These are phyloP conservation scores for Nerophis lumbriciformis DNA, from an alignment of 2,113 vertebrate species.

Conservation along the genomic window DNA sequence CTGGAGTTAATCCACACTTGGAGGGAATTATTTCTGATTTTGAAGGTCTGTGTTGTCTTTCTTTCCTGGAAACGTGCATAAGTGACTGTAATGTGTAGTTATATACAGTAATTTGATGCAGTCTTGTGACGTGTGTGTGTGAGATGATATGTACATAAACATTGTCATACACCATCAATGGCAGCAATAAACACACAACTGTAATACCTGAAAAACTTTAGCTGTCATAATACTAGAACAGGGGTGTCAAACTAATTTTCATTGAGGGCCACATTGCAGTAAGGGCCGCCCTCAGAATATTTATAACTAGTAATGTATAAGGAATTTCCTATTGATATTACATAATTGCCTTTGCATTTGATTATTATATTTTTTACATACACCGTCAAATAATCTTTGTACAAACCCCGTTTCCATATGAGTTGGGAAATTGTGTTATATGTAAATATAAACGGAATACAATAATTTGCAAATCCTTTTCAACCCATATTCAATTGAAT, in stretches of 20 bases:
- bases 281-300: too few species aligned
- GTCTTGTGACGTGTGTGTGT: not conserved
- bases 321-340: too few species aligned
- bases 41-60: slow-evolving; percentile 78
- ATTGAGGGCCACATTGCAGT: too few species aligned
- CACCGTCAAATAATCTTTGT: too few species aligned
- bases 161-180: slow-evolving; percentile 14
- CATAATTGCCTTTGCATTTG: too few species aligned
- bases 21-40: slow-evolving; percentile 94
- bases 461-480: too few species aligned
- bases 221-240: slow-evolving; percentile 1
- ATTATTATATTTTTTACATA: too few species aligned
- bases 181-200: slow-evolving; percentile 27
- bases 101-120: not conserved
- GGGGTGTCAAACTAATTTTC: not conserved
- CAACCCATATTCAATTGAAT: too few species aligned
- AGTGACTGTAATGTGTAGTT: not conserved
- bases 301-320: too few species aligned
- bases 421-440: too few species aligned
- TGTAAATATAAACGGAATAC: too few species aligned
- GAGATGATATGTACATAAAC: not conserved
- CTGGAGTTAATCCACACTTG: slow-evolving; percentile 87
- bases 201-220: slow-evolving; percentile 33
- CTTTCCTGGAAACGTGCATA: not conserved
- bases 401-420: too few species aligned